Evolutionary conservation across 2,888 invertebrate genomes (phyloP).

Genomic region (Philereme transversata): DNA sequence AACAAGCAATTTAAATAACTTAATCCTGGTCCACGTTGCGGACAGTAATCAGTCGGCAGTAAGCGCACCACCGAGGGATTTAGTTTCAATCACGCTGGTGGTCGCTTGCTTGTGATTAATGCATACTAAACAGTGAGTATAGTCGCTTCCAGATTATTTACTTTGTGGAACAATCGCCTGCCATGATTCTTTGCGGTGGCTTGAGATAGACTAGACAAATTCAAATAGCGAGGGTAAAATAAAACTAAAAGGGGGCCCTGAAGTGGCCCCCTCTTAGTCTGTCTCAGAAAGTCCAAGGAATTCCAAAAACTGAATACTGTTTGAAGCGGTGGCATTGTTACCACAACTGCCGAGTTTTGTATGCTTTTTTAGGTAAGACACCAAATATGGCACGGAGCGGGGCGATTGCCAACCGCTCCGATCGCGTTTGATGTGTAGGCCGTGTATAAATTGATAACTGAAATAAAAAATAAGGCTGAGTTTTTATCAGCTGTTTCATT

Average conservation of each 20-base stretch:
- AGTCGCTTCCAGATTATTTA: constrained; percentile 54
- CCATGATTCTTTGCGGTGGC: constrained; percentile 13
- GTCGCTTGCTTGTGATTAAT: constrained; percentile 74
- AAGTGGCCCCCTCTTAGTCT: too few species aligned
- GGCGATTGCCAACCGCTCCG: too few species aligned
- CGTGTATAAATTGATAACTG: too few species aligned
- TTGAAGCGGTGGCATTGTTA: too few species aligned
- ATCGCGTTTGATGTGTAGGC: too few species aligned
- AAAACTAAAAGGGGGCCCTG: background rate
- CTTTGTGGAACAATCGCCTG: constrained; percentile 42
- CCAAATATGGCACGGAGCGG: too few species aligned
- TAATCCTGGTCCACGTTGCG: constrained; percentile 60
- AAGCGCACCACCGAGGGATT: constrained; percentile 70
- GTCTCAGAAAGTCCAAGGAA: too few species aligned
- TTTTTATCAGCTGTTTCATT: too few species aligned
- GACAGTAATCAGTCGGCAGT: constrained; percentile 72
- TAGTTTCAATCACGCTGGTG: constrained; percentile 78
- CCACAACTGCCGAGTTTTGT: too few species aligned
- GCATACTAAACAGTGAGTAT: constrained; percentile 78
- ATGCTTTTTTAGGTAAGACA: too few species aligned
- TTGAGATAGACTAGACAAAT: constrained; percentile 2
- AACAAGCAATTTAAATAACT: constrained; percentile 67
- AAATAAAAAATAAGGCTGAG: too few species aligned
- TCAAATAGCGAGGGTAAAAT: background rate
- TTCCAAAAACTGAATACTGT: too few species aligned